Evolutionary conservation across 2,888 invertebrate species (phyloP).

Genomic region (Apocheima hispidaria): DNA sequence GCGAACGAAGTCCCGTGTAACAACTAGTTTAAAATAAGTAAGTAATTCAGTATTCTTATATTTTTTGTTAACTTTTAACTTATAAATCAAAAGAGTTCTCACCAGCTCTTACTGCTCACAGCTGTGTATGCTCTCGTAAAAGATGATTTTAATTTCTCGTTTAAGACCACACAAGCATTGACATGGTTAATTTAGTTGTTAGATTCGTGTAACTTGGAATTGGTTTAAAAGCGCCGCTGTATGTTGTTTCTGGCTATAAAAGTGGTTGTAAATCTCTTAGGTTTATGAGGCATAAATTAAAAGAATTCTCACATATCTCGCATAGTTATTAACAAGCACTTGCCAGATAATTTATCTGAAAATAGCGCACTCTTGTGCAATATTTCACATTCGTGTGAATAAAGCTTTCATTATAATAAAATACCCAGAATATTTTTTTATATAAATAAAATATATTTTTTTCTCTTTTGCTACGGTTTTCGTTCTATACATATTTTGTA

Average conservation of each 20-base stretch:
- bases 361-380: too few relatives aligned
- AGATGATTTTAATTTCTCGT: constrained; percentile 24
- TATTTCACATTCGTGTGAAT: too few relatives aligned
- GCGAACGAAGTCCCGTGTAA: too few relatives aligned
- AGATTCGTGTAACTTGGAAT: constrained; percentile 22
- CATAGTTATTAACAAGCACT: neutral
- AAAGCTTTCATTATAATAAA: too few relatives aligned
- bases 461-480: too few relatives aligned
- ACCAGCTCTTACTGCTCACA: neutral
- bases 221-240: constrained; percentile 11
- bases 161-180: constrained; percentile 35
- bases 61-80: too few relatives aligned
- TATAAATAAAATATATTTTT: too few relatives aligned
- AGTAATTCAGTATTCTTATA: too few relatives aligned
- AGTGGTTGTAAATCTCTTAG: constrained; percentile 21
- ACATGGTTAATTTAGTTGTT: constrained; percentile 31
- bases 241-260: constrained; percentile 11
- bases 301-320: constrained; percentile 1
- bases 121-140: constrained; percentile 10
- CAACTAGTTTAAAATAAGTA: too few relatives aligned
- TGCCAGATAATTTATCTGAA: neutral
- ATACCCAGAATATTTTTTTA: too few relatives aligned
- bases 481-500: too few relatives aligned
- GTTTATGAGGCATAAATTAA: constrained; percentile 15
- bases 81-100: neutral